Base-by-base conservation (phyloP, 2,113 vertebrate species). In the Embiotoca jacksoni region DNA sequence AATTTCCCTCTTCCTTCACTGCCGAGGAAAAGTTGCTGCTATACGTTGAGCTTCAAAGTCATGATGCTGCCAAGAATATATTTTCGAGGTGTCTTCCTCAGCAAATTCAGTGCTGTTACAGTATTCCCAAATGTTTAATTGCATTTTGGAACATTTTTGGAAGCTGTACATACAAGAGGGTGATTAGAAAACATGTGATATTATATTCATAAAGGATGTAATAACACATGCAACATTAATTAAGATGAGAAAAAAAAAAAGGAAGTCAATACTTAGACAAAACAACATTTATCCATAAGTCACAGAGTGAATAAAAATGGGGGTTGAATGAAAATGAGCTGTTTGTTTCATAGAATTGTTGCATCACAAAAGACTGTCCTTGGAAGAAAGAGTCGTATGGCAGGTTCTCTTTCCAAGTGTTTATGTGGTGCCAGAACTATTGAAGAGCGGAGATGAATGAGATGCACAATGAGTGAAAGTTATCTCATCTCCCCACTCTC, bases 331-430 rank as follows among this genome's bases (percentile, higher is more conserved):
- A 78, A 80, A 82, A 70, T 58, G 16, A 87, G 72, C 46, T 57
- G 60, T 80, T 78, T 81, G 61, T 85, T 63, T 62, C 53, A 71
- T 75, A 70, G 33, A 72, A 65, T 50, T 64, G 58, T 80, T 79
- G 65, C 66, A 67, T 84, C 47, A 81, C 73, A 75, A 80, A 74
- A 75, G 52, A 68, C 59, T 65, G 85, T 86, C 81, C 87, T 89
- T 89, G 88, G 75, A 78, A 81, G 68, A 82, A 68, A 75, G 55
- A 85, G 56, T 85, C 61, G 11, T 58, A 37, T 61, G 58, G 58
- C 63, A 70, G 84, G 8, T 81, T 59, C 50, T 79, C 50, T 77
- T 81, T 77, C 78, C 68, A 59, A 75, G 49, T 30, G 53, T 49
- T 76, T 70, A 72, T 15, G 53, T 59, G 69, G 75, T 83, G 72